phyloP scores from a whole-genome alignment of 2,888 invertebrate genomes.

The Rosalia funebris region DNA sequence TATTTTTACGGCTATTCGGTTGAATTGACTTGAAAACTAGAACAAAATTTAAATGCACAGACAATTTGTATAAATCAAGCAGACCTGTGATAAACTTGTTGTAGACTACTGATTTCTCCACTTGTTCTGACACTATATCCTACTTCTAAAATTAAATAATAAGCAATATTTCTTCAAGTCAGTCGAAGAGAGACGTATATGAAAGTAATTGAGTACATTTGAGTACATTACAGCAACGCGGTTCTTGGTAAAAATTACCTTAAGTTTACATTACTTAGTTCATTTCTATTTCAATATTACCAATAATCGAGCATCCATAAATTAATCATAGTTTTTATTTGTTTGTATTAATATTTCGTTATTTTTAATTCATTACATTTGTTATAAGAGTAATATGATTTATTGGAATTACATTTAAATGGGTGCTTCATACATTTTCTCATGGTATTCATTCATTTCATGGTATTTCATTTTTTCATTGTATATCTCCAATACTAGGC shows the following conservation, averaged over 20 bases:
- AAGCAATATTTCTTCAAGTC: background rate
- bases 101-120: background rate
- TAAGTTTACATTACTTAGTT: background rate
- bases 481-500: no score
- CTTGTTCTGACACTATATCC: conserved; percentile 11
- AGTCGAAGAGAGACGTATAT: background rate
- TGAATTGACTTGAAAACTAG: background rate
- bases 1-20: background rate
- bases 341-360: background rate
- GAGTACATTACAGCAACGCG: background rate
- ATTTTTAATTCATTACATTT: background rate
- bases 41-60: conserved; percentile 6
- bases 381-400: no score
- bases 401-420: no score
- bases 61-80: conserved; percentile 1
- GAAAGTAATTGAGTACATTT: background rate
- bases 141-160: conserved; percentile 1
- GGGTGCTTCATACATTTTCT: no score
- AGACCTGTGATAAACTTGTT: background rate
- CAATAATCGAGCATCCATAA: no score
- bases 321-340: background rate
- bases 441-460: no score
- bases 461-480: no score
- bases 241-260: background rate
- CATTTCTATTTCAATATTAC: no score